phyloP scores from a whole-genome alignment of 2,888 invertebrate species.

The Hydrotaea diabolus region DNA sequence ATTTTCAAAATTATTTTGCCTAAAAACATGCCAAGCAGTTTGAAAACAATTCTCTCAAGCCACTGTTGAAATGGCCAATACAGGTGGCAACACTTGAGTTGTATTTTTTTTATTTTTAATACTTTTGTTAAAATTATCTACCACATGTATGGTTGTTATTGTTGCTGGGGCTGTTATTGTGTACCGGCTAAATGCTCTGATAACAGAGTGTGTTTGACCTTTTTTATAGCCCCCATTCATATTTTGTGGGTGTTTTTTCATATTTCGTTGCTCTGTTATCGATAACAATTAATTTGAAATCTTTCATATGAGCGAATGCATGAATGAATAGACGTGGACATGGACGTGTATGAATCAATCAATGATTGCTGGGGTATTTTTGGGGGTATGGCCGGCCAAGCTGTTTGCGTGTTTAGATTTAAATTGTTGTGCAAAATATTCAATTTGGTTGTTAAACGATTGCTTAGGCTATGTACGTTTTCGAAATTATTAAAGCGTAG shows the following conservation, averaged over 20 bases:
- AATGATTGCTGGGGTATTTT: slow-evolving; percentile 1
- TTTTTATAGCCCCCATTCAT: slow-evolving; percentile 2
- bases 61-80: background rate
- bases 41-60: background rate
- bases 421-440: background rate
- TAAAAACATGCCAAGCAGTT: slow-evolving; percentile 54
- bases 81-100: slow-evolving; percentile 56
- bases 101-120: slow-evolving; percentile 23
- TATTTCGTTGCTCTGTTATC: slow-evolving; percentile 41
- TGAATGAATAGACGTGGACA: background rate
- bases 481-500: background rate
- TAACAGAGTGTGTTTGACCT: slow-evolving; percentile 55
- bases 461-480: background rate
- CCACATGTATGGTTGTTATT: background rate
- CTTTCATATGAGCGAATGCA: background rate
- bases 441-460: slow-evolving; percentile 5
- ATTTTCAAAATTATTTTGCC: slow-evolving; percentile 37
- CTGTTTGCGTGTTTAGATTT: slow-evolving; percentile 11
- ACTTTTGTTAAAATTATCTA: slow-evolving; percentile 19
- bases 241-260: slow-evolving; percentile 43
- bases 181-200: slow-evolving; percentile 22
- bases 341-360: background rate
- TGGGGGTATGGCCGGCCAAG: background rate
- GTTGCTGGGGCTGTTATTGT: background rate
- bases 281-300: slow-evolving; percentile 44